phyloP scores from a whole-genome alignment of 2,888 invertebrate genomes.

The Nineta flava region DNA sequence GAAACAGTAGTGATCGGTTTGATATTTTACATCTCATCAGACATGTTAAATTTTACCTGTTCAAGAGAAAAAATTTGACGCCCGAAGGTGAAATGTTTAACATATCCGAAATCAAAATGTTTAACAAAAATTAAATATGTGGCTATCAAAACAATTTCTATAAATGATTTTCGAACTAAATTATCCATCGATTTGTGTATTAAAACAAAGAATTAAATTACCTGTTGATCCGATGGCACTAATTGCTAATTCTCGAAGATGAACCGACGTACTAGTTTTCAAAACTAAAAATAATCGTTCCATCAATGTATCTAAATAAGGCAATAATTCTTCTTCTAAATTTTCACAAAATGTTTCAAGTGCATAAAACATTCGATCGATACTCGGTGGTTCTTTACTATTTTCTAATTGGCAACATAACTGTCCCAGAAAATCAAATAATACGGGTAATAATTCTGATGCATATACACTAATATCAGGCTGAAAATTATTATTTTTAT shows the following conservation, averaged over 20 bases:
- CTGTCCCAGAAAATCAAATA: constrained; percentile 52
- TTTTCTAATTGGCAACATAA: constrained; percentile 37
- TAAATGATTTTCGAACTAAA: too few species aligned
- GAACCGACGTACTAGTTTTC: constrained; percentile 36
- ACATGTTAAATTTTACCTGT: too few species aligned
- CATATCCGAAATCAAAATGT: too few species aligned
- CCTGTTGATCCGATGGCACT: constrained; percentile 49
- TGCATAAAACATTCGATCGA: constrained; percentile 62
- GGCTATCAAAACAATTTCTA: too few species aligned
- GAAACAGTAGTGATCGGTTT: too few species aligned
- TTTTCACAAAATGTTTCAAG: constrained; percentile 67
- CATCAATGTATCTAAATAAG: constrained; percentile 57
- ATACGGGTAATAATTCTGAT: constrained; percentile 50
- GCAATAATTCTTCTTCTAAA: constrained; percentile 51
- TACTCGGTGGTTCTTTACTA: constrained; percentile 41
- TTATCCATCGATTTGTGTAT: too few species aligned
- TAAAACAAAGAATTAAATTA: constrained; percentile 16
- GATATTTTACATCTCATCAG: too few species aligned
- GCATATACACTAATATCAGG: constrained; percentile 63
- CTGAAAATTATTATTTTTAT: constrained; percentile 21
- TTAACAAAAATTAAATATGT: too few species aligned
- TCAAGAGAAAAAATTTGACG: too few species aligned
- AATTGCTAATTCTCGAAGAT: constrained; percentile 49
- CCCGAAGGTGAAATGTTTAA: too few species aligned
- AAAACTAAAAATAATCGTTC: constrained; percentile 46